A percentile compares a stretch with the other conserved stretches of the same genome.
phyloP scores from a whole-genome alignment of 2,113 vertebrate genomes.

The Rana temporaria region DNA sequence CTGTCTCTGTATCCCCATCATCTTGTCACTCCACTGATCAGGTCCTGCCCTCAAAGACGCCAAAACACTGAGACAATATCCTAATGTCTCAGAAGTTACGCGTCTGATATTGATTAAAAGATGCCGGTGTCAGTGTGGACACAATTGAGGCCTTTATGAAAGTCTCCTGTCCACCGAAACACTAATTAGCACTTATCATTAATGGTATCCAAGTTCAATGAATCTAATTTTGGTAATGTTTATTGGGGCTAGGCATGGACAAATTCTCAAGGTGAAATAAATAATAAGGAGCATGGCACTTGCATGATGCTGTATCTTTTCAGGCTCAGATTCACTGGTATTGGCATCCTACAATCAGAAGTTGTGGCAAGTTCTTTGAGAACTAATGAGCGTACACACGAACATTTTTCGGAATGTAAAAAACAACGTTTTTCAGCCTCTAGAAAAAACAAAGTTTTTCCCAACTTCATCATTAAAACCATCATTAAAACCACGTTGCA shows the following conservation, averaged over 20 bases:
- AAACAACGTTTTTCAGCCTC: no score
- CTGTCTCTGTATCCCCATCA: not conserved
- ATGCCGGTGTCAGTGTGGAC: not conserved
- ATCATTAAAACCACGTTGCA: no score
- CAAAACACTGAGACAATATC: conserved; percentile 7
- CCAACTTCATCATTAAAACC: no score
- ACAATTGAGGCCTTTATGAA: not conserved
- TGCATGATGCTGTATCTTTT: no score
- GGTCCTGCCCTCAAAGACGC: conserved; percentile 20
- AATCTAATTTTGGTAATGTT: not conserved
- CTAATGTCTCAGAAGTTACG: not conserved
- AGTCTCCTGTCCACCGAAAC: not conserved
- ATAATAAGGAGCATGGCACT: no score
- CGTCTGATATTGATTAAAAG: conserved; percentile 37
- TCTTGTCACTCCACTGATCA: conserved; percentile 10
- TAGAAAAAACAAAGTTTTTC: no score
- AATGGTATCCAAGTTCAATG: not conserved
- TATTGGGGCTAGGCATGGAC: not conserved
- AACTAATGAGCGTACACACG: no score
- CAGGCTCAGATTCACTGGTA: no score
- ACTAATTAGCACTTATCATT: not conserved
- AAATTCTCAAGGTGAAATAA: no score
- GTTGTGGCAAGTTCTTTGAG: no score
- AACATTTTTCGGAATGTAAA: no score
- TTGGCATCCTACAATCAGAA: no score